Evolutionary conservation across 2,888 invertebrate genomes (phyloP).

Genomic region (Malacosoma neustria): DNA sequence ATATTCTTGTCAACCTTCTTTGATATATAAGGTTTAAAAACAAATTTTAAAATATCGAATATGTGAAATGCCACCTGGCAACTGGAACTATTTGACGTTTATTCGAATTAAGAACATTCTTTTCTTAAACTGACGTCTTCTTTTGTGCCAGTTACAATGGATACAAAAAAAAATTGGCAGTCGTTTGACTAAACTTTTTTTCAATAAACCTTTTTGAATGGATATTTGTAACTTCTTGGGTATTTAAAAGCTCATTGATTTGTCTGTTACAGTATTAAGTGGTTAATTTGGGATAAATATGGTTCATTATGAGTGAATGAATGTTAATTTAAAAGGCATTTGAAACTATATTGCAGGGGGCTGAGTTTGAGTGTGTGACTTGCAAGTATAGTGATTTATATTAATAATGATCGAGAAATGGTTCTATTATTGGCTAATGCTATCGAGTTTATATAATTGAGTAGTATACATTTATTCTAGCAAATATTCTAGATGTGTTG

Average conservation of each 20-base stretch:
- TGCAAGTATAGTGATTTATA: no score
- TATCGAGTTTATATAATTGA: no score
- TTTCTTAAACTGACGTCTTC: slow-evolving; percentile 61
- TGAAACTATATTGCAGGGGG: slow-evolving; percentile 18
- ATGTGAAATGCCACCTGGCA: slow-evolving; percentile 19
- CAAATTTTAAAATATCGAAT: no score
- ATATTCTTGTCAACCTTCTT: no score
- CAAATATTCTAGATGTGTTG: no score
- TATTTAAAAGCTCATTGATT: slow-evolving; percentile 53
- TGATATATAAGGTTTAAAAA: no score
- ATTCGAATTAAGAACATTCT: slow-evolving; percentile 49
- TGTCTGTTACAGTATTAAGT: slow-evolving; percentile 51
- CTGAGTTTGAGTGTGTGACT: slow-evolving; percentile 7
- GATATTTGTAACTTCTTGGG: slow-evolving; percentile 44
- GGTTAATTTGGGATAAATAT: slow-evolving; percentile 47
- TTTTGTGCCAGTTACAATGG: slow-evolving; percentile 61
- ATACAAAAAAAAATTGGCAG: slow-evolving; percentile 42
- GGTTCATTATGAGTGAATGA: slow-evolving; percentile 32
- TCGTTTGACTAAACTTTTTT: slow-evolving; percentile 42
- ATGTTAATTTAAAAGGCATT: slow-evolving; percentile 36
- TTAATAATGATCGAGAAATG: no score
- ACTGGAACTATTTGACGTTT: slow-evolving; percentile 27
- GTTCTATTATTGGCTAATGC: no score
- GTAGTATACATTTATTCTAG: no score
- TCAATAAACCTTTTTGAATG: slow-evolving; percentile 39